phyloP scores from a whole-genome alignment of 2,888 invertebrate species.

The Ptychoptera albimana region DNA sequence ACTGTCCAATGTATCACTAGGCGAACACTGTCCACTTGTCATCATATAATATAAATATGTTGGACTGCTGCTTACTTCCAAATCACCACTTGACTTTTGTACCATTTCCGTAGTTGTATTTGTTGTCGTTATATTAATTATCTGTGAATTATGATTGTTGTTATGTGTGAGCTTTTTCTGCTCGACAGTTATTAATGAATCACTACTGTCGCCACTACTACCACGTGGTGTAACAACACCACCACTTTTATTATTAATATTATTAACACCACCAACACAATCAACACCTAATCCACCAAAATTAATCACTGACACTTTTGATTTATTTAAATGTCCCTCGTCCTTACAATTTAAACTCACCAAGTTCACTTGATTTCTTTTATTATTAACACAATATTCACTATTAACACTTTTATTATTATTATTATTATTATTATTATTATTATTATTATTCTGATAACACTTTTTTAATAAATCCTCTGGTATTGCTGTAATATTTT shows the following conservation, averaged over 20 bases:
- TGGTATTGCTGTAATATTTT: too few relatives aligned
- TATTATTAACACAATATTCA: not conserved
- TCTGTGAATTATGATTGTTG: not conserved
- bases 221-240: too few relatives aligned
- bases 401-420: conserved; percentile 2
- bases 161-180: not conserved
- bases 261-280: too few relatives aligned
- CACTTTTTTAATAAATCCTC: too few relatives aligned
- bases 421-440: conserved; percentile 2
- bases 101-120: conserved; percentile 12
- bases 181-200: conserved; percentile 1
- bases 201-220: not conserved
- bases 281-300: conserved; percentile 2
- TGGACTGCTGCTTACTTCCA: conserved; percentile 20
- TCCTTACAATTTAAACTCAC: not conserved
- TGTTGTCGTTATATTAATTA: not conserved
- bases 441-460: too few relatives aligned
- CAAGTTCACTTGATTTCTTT: not conserved
- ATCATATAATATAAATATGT: conserved; percentile 34
- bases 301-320: conserved; percentile 10
- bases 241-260: too few relatives aligned
- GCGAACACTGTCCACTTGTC: conserved; percentile 70
- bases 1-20: conserved; percentile 65
- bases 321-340: conserved; percentile 2
- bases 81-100: conserved; percentile 16